phyloP scores from a whole-genome alignment of 92 coral and sea anemone species.

The Ricordea florida region DNA sequence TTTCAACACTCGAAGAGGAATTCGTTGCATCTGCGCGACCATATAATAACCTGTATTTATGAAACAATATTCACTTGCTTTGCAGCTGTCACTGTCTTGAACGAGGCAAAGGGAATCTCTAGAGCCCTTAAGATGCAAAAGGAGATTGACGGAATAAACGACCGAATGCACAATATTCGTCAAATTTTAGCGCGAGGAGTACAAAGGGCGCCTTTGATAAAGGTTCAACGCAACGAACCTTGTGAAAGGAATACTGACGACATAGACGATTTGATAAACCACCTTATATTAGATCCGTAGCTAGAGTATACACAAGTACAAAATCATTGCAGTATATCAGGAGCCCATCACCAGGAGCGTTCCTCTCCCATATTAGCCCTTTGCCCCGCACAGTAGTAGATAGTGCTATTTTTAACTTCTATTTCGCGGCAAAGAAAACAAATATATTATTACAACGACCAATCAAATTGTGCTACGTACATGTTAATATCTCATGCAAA shows the following conservation, averaged over 20 bases:
- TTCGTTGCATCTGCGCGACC: background rate
- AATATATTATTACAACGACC: no score
- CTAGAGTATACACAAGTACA: no score
- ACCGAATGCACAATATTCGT: conserved; percentile 28
- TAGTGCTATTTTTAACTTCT: no score
- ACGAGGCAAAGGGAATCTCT: conserved; percentile 13
- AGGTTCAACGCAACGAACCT: background rate
- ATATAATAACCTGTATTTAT: background rate
- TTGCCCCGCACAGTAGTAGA: no score
- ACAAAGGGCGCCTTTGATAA: background rate
- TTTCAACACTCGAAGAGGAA: no score
- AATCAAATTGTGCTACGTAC: no score
- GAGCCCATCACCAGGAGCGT: no score
- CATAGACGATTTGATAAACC: background rate
- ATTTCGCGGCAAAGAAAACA: no score
- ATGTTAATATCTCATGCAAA: no score
- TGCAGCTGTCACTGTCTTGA: background rate
- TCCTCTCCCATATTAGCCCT: no score
- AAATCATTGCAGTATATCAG: no score
- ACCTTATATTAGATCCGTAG: no score
- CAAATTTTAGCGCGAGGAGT: background rate
- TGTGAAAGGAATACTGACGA: background rate
- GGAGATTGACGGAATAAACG: conserved; percentile 60
- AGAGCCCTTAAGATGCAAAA: conserved; percentile 31
- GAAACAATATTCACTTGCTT: background rate